These are phyloP conservation scores for Drosophila paramelanica DNA, from an alignment of 2,888 invertebrate genomes.

Conservation along the genomic window DNA sequence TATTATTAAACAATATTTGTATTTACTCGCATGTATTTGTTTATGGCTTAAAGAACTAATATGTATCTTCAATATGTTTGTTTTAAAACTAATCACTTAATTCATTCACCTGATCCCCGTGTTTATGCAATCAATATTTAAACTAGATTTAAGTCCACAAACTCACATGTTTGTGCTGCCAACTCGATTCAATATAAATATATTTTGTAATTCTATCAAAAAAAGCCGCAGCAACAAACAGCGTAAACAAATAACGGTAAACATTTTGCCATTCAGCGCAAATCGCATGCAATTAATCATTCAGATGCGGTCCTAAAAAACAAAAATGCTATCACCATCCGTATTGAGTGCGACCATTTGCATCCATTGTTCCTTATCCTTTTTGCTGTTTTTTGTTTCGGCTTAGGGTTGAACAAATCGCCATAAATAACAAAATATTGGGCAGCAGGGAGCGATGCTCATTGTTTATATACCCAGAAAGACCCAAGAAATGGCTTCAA, in stretches of 20 bases:
- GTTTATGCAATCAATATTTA: conserved; percentile 10
- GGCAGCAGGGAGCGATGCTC: conserved; percentile 2
- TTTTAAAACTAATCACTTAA: not conserved
- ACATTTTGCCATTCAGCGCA: conserved; percentile 58
- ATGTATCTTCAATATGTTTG: not conserved
- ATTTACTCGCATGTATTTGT: not conserved
- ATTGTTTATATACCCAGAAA: conserved; percentile 30
- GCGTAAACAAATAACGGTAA: conserved; percentile 52
- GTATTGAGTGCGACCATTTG: conserved; percentile 40
- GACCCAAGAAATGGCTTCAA: not conserved
- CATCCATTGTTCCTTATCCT: conserved; percentile 27
- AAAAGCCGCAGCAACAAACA: conserved; percentile 22
- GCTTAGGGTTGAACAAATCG: conserved; percentile 54
- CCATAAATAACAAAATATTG: conserved; percentile 70
- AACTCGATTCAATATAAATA: conserved; percentile 29
- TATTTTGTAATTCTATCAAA: conserved; percentile 1
- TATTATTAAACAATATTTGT: not conserved
- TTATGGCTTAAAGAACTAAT: not conserved
- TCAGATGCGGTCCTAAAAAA: conserved; percentile 37
- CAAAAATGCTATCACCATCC: conserved; percentile 34
- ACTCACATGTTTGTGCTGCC: conserved; percentile 17
- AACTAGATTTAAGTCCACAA: conserved; percentile 10
- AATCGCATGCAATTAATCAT: conserved; percentile 68
- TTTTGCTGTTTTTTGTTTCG: conserved; percentile 13
- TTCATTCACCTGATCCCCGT: not conserved